Evolutionary conservation across 1,140 invertebrate genomes (phyloP).

Genomic region (Carcinoscorpius rotundicauda): DNA sequence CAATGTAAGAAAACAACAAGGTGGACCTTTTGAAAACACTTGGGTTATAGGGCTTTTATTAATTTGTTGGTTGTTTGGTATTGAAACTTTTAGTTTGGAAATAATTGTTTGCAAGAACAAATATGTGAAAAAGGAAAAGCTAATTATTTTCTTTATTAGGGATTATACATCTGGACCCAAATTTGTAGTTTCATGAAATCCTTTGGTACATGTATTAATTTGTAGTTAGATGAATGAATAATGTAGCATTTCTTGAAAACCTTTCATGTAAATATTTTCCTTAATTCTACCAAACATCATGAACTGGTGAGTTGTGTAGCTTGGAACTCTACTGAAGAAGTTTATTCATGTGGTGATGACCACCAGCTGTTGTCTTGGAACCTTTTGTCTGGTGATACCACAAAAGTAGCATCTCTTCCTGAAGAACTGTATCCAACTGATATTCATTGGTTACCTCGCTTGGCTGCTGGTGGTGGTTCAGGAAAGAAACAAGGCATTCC

Average conservation of each 20-base stretch:
- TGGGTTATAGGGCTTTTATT: too few species aligned
- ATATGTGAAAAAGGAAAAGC: too few species aligned
- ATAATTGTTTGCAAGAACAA: too few species aligned
- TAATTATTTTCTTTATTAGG: too few species aligned
- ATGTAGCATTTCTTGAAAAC: neutral
- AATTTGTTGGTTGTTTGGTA: too few species aligned
- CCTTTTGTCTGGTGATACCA: constrained; percentile 58
- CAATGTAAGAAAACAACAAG: too few species aligned
- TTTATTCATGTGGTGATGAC: constrained; percentile 86
- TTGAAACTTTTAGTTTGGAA: too few species aligned
- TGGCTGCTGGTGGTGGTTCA: constrained; percentile 30
- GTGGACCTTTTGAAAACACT: too few species aligned
- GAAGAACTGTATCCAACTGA: constrained; percentile 75
- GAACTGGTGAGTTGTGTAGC: constrained; percentile 71
- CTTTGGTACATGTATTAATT: neutral
- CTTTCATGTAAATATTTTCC: neutral
- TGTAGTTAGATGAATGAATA: neutral
- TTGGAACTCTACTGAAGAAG: constrained; percentile 84
- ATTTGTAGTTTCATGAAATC: neutral
- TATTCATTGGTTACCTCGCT: constrained; percentile 65
- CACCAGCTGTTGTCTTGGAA: constrained; percentile 82
- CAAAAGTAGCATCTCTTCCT: constrained; percentile 58
- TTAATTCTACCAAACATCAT: constrained; percentile 37
- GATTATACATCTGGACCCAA: too few species aligned
- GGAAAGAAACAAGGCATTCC: constrained; percentile 52